phyloP scores from a whole-genome alignment of 2,888 invertebrate species.

The Acanthosepion lycidas region DNA sequence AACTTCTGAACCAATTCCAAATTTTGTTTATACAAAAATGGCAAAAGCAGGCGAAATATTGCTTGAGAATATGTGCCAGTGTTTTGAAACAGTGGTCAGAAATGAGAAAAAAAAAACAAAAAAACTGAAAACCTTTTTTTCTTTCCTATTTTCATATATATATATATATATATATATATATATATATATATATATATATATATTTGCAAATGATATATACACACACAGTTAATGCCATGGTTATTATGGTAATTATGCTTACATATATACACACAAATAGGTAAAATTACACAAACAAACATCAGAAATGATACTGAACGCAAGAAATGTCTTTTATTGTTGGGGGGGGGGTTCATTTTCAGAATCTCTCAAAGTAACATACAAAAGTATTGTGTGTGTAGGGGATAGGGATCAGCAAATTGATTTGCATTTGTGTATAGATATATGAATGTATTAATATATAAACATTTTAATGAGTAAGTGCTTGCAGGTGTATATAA shows the following conservation, averaged over 20 bases:
- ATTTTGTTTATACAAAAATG: too few species aligned
- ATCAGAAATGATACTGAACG: not conserved
- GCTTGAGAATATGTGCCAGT: too few species aligned
- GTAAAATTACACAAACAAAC: not conserved
- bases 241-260: not conserved
- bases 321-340: not conserved
- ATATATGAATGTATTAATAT: not conserved
- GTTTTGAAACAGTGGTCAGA: too few species aligned
- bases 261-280: not conserved
- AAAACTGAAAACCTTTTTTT: not conserved
- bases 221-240: not conserved
- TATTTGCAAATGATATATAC: not conserved
- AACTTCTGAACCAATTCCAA: too few species aligned
- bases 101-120: too few species aligned
- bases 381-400: not conserved
- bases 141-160: not conserved
- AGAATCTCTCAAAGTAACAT: not conserved
- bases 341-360: not conserved
- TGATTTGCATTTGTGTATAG: not conserved
- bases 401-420: too few species aligned
- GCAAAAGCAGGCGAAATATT: too few species aligned
- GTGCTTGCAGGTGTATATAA: not conserved
- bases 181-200: not conserved
- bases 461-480: not conserved
- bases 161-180: not conserved